Conservation (phyloP, 2,797 vertebrate genomes). For the Gobio occitaniae region DNA sequence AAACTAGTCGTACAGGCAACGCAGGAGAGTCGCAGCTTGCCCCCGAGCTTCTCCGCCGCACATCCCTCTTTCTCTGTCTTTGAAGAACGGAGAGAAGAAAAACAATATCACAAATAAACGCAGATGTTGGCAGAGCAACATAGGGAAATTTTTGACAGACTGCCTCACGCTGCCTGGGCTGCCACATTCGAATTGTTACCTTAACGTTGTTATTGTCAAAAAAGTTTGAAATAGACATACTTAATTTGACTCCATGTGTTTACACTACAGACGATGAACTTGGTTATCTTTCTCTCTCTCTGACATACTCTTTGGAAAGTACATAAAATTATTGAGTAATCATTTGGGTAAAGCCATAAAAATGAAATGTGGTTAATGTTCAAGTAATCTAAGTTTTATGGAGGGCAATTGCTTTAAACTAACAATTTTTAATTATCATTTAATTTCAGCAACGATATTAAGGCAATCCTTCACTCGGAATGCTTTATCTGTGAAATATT, state of each 20-base stretch:
- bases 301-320: constrained; percentile 71
- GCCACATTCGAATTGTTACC: constrained; percentile 2
- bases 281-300: constrained; percentile 57
- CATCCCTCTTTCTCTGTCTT: constrained; percentile 28
- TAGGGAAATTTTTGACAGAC: constrained; percentile 22
- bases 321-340: constrained; percentile 95
- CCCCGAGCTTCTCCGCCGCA: constrained; percentile 28
- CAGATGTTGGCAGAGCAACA: constrained; percentile 51
- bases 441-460: constrained; percentile 93
- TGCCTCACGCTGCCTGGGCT: neutral
- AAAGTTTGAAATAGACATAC: constrained; percentile 12
- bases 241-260: constrained; percentile 35
- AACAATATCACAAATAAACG: constrained; percentile 62
- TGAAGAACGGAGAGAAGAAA: constrained; percentile 64
- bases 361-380: constrained; percentile 92
- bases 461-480: constrained; percentile 89
- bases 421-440: constrained; percentile 99
- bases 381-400: constrained; percentile 99
- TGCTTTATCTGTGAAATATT: constrained; percentile 78
- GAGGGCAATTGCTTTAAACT: constrained; percentile 96
- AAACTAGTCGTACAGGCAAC: constrained; percentile 87
- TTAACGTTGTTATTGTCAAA: constrained; percentile 20
- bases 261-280: constrained; percentile 25
- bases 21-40: constrained; percentile 76
- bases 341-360: constrained; percentile 96